Evolutionary conservation across 1,140 invertebrate genomes (phyloP).

Genomic region (Drosophila burlai): DNA sequence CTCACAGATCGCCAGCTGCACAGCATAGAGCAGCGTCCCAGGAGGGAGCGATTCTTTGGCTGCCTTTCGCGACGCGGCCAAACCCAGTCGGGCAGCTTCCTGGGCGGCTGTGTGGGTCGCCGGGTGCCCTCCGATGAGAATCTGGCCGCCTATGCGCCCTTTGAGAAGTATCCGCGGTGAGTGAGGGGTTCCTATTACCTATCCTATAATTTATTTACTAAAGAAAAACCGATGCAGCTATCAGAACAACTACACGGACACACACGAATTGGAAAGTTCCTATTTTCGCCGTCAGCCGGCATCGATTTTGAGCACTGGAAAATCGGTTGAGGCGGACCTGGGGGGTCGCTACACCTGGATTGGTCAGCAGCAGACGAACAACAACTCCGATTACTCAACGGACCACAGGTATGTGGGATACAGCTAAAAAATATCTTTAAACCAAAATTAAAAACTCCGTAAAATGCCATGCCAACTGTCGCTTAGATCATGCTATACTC

Average conservation of each 20-base stretch:
- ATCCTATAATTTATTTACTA: too few relatives aligned
- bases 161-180: slow-evolving; percentile 89
- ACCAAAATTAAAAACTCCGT: slow-evolving; percentile 46
- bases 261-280: slow-evolving; percentile 89
- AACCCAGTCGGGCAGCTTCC: slow-evolving; percentile 85
- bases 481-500: slow-evolving; percentile 78
- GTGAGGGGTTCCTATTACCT: not conserved
- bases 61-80: slow-evolving; percentile 89
- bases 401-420: slow-evolving; percentile 63
- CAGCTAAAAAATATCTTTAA: slow-evolving; percentile 1
- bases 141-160: slow-evolving; percentile 90
- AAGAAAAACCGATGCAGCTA: slow-evolving; percentile 27
- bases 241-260: slow-evolving; percentile 75
- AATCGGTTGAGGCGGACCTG: slow-evolving; percentile 61
- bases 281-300: slow-evolving; percentile 92
- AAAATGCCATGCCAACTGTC: slow-evolving; percentile 75
- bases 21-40: slow-evolving; percentile 92
- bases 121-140: slow-evolving; percentile 94
- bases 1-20: slow-evolving; percentile 95
- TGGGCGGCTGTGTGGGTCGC: slow-evolving; percentile 94
- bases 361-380: slow-evolving; percentile 61
- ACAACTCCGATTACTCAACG: slow-evolving; percentile 55
- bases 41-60: slow-evolving; percentile 91
- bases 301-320: slow-evolving; percentile 87
- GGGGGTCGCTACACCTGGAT: slow-evolving; percentile 71